Base-by-base conservation (phyloP, 1,140 invertebrate species). In the Rhizoglyphus robini region DNA sequence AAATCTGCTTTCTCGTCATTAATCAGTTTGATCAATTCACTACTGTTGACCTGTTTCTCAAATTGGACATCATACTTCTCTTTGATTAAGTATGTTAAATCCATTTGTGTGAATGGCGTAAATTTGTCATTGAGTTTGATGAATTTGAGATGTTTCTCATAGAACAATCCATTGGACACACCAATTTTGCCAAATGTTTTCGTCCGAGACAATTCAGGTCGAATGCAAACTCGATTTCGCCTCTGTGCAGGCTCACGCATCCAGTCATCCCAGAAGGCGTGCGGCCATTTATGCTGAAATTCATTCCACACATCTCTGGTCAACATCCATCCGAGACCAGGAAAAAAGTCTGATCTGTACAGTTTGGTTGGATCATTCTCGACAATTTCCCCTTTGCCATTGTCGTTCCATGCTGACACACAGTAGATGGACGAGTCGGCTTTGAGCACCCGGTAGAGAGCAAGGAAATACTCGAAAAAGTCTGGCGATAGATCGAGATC, bases 201-300 rank as follows among this genome's bases (percentile, higher is more conserved):
- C 0, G 90, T 96, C 68, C 93, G 82, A 46, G 92, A 91, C 62
- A 99, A 82, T 81, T 99, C 96, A 1, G 96, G 96, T 69, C 96
- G 79, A 70, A 99, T 95, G 75, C 96, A 99, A 27, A 88, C 84
- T 66, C 93, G 79, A 65, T 86, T 85, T 73, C 87, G 84, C 63
- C 94, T 81, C 75, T 97, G 92, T 65, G 86, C 84, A 0, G 93
- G 92, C 72, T 94, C 84, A 65, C 96, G 78, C 71, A 99, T 93
- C 95, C 95, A 99, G 79, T 99, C 96, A 77, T 99, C 96, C 91
- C 96, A 99, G 77, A 96, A 97, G 48, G 89, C 86, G 74, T 83
- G 81, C 8, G 81, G 81, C 81, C 81, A 82, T 66, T 77, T 80
- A 15, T 72, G 68, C 65, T 72, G 70, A 15, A 82, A 66, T 69